Conservation (phyloP, 2,888 invertebrate genomes). For the Spialia ferax region DNA sequence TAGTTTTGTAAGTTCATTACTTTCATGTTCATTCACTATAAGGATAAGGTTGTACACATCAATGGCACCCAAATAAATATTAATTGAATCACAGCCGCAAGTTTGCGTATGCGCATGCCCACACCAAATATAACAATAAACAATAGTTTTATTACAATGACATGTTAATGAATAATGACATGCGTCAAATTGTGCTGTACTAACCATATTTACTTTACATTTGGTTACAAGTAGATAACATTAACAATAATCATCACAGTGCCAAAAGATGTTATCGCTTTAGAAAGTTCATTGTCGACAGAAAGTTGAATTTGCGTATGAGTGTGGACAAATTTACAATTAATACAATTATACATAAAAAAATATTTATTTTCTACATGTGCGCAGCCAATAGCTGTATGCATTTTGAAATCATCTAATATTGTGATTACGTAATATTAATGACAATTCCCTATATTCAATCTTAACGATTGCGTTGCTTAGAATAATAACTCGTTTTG, state of each 20-base stretch:
- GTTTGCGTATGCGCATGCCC: constrained; percentile 46
- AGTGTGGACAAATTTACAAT: constrained; percentile 8
- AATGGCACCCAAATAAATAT: constrained; percentile 18
- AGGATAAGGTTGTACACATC: neutral
- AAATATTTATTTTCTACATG: too few species aligned
- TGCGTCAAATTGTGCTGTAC: constrained; percentile 53
- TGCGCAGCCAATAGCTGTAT: too few species aligned
- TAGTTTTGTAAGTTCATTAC: neutral
- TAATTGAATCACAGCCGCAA: constrained; percentile 46
- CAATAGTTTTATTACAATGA: constrained; percentile 60
- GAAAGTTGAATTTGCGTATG: constrained; percentile 24
- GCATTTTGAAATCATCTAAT: too few species aligned
- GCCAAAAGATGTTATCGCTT: constrained; percentile 53
- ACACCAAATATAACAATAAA: constrained; percentile 55
- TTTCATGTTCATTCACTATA: neutral
- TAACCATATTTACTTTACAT: constrained; percentile 50
- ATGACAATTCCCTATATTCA: too few species aligned
- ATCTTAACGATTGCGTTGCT: too few species aligned
- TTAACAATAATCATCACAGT: constrained; percentile 51
- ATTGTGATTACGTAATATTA: too few species aligned
- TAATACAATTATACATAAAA: neutral
- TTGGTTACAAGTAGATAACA: constrained; percentile 45
- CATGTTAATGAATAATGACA: constrained; percentile 66
- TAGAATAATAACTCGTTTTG: too few species aligned
- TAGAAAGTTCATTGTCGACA: constrained; percentile 46